Evolutionary conservation across 2,113 vertebrate genomes (phyloP).

Genomic region (Callopanchax toddi): DNA sequence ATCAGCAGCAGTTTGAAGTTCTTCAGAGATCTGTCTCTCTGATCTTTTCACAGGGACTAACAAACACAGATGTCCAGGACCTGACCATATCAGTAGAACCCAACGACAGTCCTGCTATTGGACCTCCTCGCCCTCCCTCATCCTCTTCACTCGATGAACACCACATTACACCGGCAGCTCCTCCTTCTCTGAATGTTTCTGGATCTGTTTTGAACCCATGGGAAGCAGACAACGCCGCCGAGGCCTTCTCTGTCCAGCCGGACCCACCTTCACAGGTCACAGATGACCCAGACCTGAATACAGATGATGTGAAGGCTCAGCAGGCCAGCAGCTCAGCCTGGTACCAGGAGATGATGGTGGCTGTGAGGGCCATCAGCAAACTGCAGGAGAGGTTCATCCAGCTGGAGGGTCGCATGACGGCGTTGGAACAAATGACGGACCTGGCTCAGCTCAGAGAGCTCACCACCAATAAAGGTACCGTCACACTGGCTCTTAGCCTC

Average conservation of each 20-base stretch:
- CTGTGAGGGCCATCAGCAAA: constrained; percentile 63
- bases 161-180: background rate
- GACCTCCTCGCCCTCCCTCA: background rate
- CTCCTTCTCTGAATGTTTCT: background rate
- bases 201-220: background rate
- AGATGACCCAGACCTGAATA: background rate
- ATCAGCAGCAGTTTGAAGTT: background rate
- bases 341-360: constrained; percentile 61
- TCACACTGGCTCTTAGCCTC: background rate
- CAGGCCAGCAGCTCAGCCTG: background rate
- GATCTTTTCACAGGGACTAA: constrained; percentile 8
- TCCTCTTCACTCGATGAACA: background rate
- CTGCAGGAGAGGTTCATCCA: constrained; percentile 49
- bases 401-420: constrained; percentile 70
- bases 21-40: background rate
- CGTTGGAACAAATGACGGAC: constrained; percentile 62
- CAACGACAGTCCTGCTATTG: background rate
- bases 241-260: background rate
- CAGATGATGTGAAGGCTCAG: background rate
- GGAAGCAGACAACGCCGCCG: background rate
- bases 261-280: background rate
- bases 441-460: constrained; percentile 71
- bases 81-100: background rate
- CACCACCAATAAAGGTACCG: constrained; percentile 40
- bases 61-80: background rate